A percentile compares a stretch with the other conserved stretches of the same genome.
Evolutionary conservation across 2,797 vertebrate species (phyloP).

Genomic region (Antrozous pallidus): DNA sequence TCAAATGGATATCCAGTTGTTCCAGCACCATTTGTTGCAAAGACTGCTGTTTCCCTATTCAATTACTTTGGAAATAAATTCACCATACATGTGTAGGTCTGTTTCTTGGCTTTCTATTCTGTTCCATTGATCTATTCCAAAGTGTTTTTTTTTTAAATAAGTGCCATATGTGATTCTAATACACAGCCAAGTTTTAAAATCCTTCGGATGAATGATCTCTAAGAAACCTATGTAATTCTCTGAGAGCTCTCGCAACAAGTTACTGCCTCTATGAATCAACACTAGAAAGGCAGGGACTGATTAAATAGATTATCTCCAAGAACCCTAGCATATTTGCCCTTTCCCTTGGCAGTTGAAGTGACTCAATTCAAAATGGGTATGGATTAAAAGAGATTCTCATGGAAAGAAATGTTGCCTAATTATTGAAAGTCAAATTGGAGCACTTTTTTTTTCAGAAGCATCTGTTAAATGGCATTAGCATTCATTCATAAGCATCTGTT

Average conservation of each 20-base stretch:
- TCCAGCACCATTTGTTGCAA: neutral
- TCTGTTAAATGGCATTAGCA: conserved; percentile 55
- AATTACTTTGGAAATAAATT: neutral
- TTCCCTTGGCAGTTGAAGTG: neutral
- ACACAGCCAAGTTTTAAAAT: neutral
- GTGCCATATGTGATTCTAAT: neutral
- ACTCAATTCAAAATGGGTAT: conserved; percentile 21
- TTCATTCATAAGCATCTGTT: conserved; percentile 57
- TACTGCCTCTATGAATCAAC: neutral
- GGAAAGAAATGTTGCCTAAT: conserved; percentile 33
- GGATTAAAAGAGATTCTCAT: conserved; percentile 37
- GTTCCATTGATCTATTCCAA: neutral
- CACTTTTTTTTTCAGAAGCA: conserved; percentile 36
- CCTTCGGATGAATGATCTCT: neutral
- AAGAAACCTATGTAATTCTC: neutral
- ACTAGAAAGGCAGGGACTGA: neutral
- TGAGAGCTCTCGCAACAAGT: neutral
- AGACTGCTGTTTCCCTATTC: neutral
- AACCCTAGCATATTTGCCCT: neutral
- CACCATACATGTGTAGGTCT: neutral
- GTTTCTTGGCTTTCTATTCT: neutral
- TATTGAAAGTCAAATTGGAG: conserved; percentile 21
- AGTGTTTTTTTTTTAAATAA: neutral
- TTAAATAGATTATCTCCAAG: neutral
- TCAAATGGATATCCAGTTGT: neutral